Conservation (phyloP, 2,113 vertebrate genomes). For the Daboia siamensis region DNA sequence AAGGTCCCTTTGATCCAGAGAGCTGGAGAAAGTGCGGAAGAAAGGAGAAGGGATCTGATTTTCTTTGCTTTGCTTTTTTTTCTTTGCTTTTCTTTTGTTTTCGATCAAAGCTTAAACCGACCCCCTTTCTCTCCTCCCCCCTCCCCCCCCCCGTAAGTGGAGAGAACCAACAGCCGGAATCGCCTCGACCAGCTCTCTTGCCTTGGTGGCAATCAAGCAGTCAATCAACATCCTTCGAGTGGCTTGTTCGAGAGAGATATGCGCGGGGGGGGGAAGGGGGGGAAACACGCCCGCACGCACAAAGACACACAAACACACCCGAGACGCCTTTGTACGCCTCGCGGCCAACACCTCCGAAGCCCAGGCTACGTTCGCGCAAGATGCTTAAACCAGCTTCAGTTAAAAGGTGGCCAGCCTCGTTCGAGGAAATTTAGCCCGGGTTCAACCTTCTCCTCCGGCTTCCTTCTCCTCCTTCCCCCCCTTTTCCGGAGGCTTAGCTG, state of each 20-base stretch:
- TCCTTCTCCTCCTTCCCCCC: not conserved
- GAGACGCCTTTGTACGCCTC: not conserved
- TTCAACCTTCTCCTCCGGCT: not conserved
- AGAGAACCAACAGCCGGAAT: not conserved
- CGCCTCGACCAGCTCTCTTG: no score
- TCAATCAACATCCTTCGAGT: not conserved
- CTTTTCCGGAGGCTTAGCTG: not conserved
- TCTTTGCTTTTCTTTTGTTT: no score
- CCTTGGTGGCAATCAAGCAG: not conserved
- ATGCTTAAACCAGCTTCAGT: not conserved
- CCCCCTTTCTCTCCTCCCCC: no score
- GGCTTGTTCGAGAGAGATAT: not conserved
- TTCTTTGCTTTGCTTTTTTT: not conserved
- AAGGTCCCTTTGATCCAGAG: not conserved
- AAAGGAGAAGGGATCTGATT: not conserved
- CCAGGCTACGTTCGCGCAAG: not conserved
- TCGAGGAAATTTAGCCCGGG: not conserved
- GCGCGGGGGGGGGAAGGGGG: not conserved
- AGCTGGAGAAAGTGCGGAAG: not conserved
- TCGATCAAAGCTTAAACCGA: not conserved
- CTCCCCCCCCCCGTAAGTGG: not conserved
- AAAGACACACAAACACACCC: no score
- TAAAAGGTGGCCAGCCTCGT: not conserved
- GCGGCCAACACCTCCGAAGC: no score
- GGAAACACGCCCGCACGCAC: no score